These are phyloP conservation scores for Pinna nobilis DNA, from an alignment of 1,140 invertebrate genomes.

Conservation along the genomic window DNA sequence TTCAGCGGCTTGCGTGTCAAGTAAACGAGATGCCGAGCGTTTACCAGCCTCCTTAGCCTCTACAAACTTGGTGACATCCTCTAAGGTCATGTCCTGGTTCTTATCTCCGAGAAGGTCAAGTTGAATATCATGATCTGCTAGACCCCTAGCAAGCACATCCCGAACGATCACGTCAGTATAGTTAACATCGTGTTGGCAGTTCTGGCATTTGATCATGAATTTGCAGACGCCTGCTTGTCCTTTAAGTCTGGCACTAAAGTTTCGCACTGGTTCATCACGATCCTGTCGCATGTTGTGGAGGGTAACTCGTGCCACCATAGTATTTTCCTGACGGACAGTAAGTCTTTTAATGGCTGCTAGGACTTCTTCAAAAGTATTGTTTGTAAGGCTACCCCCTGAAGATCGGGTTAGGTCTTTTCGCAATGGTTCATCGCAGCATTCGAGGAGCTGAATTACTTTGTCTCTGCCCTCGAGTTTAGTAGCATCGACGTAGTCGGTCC, in stretches of 20 bases:
- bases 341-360: too few relatives aligned
- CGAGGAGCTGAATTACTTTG: conserved; percentile 39
- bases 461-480: conserved; percentile 42
- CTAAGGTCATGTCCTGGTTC: too few relatives aligned
- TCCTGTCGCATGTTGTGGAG: conserved; percentile 52
- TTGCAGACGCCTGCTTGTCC: conserved; percentile 40
- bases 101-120: conserved; percentile 34
- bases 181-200: conserved; percentile 23
- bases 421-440: conserved; percentile 45
- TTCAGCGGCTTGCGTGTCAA: too few relatives aligned
- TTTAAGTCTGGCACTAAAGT: conserved; percentile 31
- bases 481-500: conserved; percentile 32
- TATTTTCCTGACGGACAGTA: conserved; percentile 36
- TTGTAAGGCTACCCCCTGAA: conserved; percentile 32
- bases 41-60: too few relatives aligned
- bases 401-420: conserved; percentile 43
- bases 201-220: conserved; percentile 30
- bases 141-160: too few relatives aligned
- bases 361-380: too few relatives aligned
- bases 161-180: conserved; percentile 38
- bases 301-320: conserved; percentile 39
- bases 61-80: too few relatives aligned
- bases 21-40: too few relatives aligned
- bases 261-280: conserved; percentile 40
- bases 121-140: conserved; percentile 22